A percentile compares a stretch with the other conserved stretches of the same genome.
phyloP scores from a whole-genome alignment of 1,140 invertebrate genomes.

The Zaprionus ghesquierei region DNA sequence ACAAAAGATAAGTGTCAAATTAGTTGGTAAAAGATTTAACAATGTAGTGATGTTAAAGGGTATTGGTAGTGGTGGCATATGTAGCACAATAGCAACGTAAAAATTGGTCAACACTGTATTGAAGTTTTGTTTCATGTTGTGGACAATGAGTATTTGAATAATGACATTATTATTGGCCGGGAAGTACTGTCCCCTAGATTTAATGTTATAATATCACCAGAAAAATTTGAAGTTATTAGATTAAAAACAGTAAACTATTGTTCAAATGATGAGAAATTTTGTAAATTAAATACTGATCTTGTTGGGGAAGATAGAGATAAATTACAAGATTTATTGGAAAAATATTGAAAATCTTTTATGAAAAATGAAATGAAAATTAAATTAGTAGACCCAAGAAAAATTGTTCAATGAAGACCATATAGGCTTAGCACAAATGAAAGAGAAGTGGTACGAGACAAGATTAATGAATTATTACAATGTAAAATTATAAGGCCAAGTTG shows the following conservation, averaged over 20 bases:
- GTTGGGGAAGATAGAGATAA: constrained; percentile 20
- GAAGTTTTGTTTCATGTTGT: background rate
- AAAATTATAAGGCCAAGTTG: too few relatives aligned
- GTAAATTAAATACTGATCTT: constrained; percentile 26
- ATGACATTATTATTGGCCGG: background rate
- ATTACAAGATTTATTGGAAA: constrained; percentile 15
- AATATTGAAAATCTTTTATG: too few relatives aligned
- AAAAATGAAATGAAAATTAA: too few relatives aligned
- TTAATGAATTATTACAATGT: too few relatives aligned
- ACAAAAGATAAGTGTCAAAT: background rate
- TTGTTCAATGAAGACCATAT: too few relatives aligned
- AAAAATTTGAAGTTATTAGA: constrained; percentile 2
- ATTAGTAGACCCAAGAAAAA: too few relatives aligned
- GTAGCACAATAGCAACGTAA: background rate
- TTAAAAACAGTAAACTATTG: constrained; percentile 23
- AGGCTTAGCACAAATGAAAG: constrained; percentile 18
- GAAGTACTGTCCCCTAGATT: too few relatives aligned
- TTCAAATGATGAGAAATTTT: constrained; percentile 11
- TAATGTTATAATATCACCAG: too few relatives aligned
- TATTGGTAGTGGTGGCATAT: too few relatives aligned
- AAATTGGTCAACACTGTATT: background rate
- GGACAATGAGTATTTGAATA: background rate
- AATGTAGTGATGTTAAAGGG: background rate
- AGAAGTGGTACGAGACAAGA: too few relatives aligned
- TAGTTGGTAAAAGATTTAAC: background rate